Conservation (phyloP, 2,113 vertebrate genomes). For the Aptenodytes forsteri region DNA sequence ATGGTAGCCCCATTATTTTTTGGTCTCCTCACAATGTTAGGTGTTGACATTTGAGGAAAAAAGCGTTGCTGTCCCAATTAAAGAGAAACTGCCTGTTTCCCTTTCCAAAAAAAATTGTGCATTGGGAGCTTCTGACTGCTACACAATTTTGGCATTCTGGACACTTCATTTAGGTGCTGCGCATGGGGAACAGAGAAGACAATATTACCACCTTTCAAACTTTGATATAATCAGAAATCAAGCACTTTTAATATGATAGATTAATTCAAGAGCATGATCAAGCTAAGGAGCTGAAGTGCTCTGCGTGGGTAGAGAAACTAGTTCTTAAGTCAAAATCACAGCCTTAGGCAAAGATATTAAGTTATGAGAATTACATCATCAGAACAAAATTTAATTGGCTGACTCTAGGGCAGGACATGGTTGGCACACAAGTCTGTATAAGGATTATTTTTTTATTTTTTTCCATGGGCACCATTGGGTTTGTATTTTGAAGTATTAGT, state of each 20-base stretch:
- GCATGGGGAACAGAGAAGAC: not conserved
- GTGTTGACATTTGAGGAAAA: constrained; percentile 21
- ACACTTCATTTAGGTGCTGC: not conserved
- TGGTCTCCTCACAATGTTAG: not conserved
- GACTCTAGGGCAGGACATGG: not conserved
- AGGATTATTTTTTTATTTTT: not conserved
- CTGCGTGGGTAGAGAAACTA: not conserved
- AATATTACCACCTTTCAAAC: not conserved
- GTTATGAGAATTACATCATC: not conserved
- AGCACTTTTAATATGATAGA: not conserved
- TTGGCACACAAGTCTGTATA: not conserved
- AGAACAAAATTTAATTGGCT: not conserved
- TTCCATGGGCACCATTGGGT: not conserved
- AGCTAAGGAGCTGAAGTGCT: not conserved
- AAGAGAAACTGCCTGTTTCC: not conserved
- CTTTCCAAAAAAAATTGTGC: not conserved
- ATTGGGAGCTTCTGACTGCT: not conserved
- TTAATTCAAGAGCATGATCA: not conserved
- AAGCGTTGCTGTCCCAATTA: not conserved
- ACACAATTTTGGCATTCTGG: not conserved
- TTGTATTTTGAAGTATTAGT: not conserved
- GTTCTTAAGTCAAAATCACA: not conserved
- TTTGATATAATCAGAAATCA: not conserved
- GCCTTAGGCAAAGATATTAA: not conserved
- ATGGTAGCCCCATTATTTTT: constrained; percentile 20